These are phyloP conservation scores for Xestoiulus laeticollis DNA, from an alignment of 2,888 invertebrate genomes.

Conservation along the genomic window DNA sequence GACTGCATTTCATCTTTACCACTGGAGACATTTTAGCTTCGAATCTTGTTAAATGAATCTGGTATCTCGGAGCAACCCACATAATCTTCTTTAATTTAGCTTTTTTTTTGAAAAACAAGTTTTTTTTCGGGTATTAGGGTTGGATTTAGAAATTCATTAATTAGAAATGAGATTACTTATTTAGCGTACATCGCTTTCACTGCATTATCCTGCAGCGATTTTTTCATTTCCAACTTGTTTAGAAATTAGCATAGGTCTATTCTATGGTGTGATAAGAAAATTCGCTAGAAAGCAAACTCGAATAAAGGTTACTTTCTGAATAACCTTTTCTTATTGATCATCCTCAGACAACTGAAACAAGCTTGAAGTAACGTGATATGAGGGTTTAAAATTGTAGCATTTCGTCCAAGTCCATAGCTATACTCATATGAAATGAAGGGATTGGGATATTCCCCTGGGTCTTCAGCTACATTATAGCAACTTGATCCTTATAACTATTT, in stretches of 20 bases:
- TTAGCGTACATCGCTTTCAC: too few relatives aligned
- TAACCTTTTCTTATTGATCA: too few relatives aligned
- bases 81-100: constrained; percentile 14
- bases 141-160: background rate
- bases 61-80: background rate
- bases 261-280: background rate
- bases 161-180: constrained; percentile 3
- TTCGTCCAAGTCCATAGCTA: too few relatives aligned
- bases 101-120: background rate
- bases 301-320: too few relatives aligned
- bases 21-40: background rate
- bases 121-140: background rate
- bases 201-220: background rate
- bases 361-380: too few relatives aligned
- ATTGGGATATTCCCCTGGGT: too few relatives aligned
- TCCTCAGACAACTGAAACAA: too few relatives aligned
- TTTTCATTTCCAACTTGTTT: background rate
- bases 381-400: too few relatives aligned
- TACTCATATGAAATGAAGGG: too few relatives aligned
- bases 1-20: background rate
- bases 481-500: too few relatives aligned
- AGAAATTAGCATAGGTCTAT: background rate
- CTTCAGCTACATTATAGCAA: too few relatives aligned
- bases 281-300: background rate
- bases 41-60: background rate